Evolutionary conservation across 2,888 invertebrate species (phyloP).

Genomic region (Hesperia comma): DNA sequence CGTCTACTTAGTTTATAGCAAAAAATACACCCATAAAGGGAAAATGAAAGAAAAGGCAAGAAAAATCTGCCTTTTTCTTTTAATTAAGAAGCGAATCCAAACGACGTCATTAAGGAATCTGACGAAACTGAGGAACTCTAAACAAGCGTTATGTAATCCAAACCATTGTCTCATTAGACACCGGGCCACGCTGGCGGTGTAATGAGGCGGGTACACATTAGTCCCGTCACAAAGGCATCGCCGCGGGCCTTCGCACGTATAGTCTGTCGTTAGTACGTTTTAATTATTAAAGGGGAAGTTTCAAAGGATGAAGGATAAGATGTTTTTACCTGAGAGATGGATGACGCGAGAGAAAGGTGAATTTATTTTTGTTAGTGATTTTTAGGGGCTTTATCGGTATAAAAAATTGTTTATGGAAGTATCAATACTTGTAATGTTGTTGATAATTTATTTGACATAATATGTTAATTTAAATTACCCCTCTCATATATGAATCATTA

Average conservation of each 20-base stretch:
- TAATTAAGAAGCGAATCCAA: conserved; percentile 10
- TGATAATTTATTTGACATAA: no score
- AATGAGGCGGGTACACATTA: conserved; percentile 44
- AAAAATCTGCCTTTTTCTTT: neutral
- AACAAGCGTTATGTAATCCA: conserved; percentile 20
- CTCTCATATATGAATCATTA: no score
- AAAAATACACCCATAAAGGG: no score
- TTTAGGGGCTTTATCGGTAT: no score
- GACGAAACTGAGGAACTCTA: conserved; percentile 16
- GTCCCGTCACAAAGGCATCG: conserved; percentile 55
- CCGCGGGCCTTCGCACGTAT: conserved; percentile 52
- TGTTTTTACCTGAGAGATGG: conserved; percentile 15
- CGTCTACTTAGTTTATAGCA: no score
- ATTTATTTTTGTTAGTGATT: conserved; percentile 8
- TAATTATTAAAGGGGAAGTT: conserved; percentile 48
- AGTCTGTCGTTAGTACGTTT: conserved; percentile 53
- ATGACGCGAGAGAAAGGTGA: neutral
- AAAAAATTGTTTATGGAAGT: no score
- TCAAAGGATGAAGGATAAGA: conserved; percentile 20
- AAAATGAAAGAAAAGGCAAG: no score
- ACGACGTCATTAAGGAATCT: conserved; percentile 20
- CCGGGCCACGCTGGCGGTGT: conserved; percentile 3
- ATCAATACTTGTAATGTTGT: no score
- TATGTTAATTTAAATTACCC: no score
- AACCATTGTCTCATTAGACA: conserved; percentile 28